Percentiles rank a stretch among this genome's conserved stretches.
These are phyloP conservation scores for Trilocha varians DNA, from an alignment of 2,888 invertebrate species.

Conservation along the genomic window DNA sequence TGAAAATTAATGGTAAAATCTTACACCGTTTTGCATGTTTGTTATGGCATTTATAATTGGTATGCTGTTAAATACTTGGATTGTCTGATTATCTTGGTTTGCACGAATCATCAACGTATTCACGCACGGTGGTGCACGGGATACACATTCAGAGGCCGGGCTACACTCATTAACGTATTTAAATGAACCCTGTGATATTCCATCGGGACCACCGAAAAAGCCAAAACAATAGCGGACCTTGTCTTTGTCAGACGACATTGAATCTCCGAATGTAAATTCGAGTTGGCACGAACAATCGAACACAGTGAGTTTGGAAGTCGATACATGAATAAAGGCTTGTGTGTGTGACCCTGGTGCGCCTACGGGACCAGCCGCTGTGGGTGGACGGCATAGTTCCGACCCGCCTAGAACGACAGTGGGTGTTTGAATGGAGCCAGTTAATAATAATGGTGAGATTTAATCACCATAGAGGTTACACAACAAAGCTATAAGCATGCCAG, in stretches of 20 bases:
- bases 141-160: conserved; percentile 23
- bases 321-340: conserved; percentile 58
- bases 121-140: conserved; percentile 29
- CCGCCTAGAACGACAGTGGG: conserved; percentile 69
- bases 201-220: conserved; percentile 58
- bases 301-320: conserved; percentile 58
- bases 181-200: conserved; percentile 47
- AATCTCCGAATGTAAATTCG: conserved; percentile 64
- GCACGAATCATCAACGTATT: conserved; percentile 53
- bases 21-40: conserved; percentile 50
- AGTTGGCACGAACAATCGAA: conserved; percentile 61
- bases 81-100: conserved; percentile 64
- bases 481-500: conserved; percentile 61
- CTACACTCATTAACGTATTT: conserved; percentile 43
- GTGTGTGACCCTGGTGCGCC: conserved; percentile 70
- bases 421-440: conserved; percentile 72
- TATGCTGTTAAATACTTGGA: conserved; percentile 44
- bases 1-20: conserved; percentile 70
- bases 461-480: conserved; percentile 71
- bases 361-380: conserved; percentile 68
- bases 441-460: conserved; percentile 74
- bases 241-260: conserved; percentile 59
- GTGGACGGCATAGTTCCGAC: conserved; percentile 71
- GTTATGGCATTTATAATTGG: conserved; percentile 37
- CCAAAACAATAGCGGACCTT: conserved; percentile 66